These are phyloP conservation scores for Xylocampa areola DNA, from an alignment of 2,888 invertebrate species.

Conservation along the genomic window DNA sequence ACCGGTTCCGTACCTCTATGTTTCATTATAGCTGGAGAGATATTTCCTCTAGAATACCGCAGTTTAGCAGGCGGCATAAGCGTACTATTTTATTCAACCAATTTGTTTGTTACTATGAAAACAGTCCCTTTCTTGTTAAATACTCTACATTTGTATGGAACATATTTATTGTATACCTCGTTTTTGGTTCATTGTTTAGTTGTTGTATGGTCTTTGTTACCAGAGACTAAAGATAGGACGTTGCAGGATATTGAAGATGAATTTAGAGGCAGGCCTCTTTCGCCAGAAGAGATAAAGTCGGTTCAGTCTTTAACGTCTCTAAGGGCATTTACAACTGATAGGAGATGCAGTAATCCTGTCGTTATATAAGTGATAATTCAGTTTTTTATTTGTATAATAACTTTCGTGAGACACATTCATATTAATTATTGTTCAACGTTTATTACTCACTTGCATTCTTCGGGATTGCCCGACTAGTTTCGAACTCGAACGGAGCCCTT, in stretches of 20 bases:
- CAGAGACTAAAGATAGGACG: constrained; percentile 82
- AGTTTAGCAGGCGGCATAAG: constrained; percentile 88
- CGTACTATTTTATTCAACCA: constrained; percentile 72
- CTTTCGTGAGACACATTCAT: too few species aligned
- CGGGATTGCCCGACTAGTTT: too few species aligned
- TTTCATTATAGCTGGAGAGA: constrained; percentile 92
- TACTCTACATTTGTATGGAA: constrained; percentile 71
- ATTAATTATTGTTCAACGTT: too few species aligned
- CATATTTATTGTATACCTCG: constrained; percentile 69
- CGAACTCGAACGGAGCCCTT: too few species aligned
- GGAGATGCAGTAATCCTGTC: constrained; percentile 53
- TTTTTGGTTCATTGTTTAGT: constrained; percentile 72
- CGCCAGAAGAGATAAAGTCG: constrained; percentile 55
- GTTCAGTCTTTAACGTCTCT: constrained; percentile 57
- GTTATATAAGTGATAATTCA: constrained; percentile 26
- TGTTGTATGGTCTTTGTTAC: constrained; percentile 71
- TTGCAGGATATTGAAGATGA: constrained; percentile 82
- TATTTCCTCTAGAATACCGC: constrained; percentile 90
- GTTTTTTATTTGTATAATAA: neutral
- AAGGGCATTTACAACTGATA: constrained; percentile 40
- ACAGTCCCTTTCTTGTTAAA: constrained; percentile 72
- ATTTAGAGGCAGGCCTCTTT: constrained; percentile 71
- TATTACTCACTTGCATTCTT: too few species aligned
- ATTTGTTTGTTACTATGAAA: constrained; percentile 77
- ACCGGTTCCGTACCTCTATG: constrained; percentile 91